phyloP scores from a whole-genome alignment of 2,888 invertebrate species.

The Troides aeacus region DNA sequence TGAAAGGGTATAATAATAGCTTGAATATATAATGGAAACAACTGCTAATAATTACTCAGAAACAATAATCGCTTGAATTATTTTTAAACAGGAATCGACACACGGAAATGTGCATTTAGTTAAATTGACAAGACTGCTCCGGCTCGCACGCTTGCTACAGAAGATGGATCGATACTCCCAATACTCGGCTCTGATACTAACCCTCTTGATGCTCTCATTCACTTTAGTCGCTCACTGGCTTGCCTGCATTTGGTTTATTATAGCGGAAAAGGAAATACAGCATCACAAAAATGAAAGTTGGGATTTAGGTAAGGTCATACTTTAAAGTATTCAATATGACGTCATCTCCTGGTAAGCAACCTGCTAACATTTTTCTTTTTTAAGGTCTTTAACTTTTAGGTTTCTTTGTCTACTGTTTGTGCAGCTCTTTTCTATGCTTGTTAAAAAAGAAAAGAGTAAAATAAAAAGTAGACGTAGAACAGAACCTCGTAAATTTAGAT shows the following conservation, averaged over 20 bases:
- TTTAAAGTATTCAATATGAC: neutral
- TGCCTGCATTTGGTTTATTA: conserved; percentile 98
- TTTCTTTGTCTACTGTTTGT: too few species aligned
- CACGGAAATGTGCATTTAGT: conserved; percentile 92
- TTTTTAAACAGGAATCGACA: conserved; percentile 81
- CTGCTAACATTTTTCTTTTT: too few species aligned
- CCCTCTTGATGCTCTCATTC: conserved; percentile 96
- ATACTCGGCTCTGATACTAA: conserved; percentile 96
- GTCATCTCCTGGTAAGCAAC: too few species aligned
- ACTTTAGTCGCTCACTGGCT: conserved; percentile 97
- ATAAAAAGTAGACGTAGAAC: too few species aligned
- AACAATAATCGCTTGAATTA: neutral
- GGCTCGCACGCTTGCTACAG: conserved; percentile 93
- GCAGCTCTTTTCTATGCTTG: too few species aligned
- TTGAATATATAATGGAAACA: too few species aligned
- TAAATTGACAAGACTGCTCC: conserved; percentile 93
- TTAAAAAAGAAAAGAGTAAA: too few species aligned
- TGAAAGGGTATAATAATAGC: too few species aligned
- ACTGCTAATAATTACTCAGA: neutral
- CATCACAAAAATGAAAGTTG: conserved; percentile 84
- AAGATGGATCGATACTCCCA: conserved; percentile 98
- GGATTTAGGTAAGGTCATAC: conserved; percentile 86
- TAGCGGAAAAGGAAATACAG: conserved; percentile 94
- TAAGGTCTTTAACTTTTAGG: too few species aligned
- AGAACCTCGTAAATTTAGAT: too few species aligned